A percentile compares a stretch with the other conserved stretches of the same genome.
phyloP scores from a whole-genome alignment of 2,888 invertebrate genomes.

The Oxyteleia sp. region DNA sequence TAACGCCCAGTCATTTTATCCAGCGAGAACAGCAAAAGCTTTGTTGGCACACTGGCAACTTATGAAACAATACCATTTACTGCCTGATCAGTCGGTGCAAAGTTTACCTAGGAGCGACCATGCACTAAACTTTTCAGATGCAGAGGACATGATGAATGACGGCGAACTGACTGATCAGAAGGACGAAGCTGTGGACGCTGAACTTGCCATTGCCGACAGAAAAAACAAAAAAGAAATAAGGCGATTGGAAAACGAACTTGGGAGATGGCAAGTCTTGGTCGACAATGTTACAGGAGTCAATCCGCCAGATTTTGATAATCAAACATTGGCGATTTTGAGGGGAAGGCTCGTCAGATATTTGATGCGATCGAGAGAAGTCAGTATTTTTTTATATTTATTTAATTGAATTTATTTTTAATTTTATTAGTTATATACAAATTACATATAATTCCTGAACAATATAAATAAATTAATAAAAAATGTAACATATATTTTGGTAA shows the following conservation, averaged over 20 bases:
- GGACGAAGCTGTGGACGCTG: constrained; percentile 94
- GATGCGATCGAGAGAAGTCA: constrained; percentile 96
- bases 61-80: constrained; percentile 96
- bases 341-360: constrained; percentile 97
- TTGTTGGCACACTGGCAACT: constrained; percentile 96
- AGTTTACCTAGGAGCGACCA: constrained; percentile 90
- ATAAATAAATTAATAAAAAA: no score
- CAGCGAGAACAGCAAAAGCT: constrained; percentile 94
- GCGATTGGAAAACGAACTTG: constrained; percentile 95
- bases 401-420: no score
- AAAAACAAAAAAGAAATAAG: constrained; percentile 95
- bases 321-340: constrained; percentile 96
- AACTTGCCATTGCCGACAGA: constrained; percentile 92
- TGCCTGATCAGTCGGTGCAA: constrained; percentile 95
- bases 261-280: constrained; percentile 97
- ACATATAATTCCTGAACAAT: no score
- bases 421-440: no score
- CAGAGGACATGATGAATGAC: constrained; percentile 96
- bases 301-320: constrained; percentile 96
- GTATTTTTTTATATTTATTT: constrained; percentile 55
- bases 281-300: constrained; percentile 95
- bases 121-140: constrained; percentile 95
- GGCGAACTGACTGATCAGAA: constrained; percentile 93
- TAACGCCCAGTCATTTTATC: constrained; percentile 95
- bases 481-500: no score